phyloP scores from a whole-genome alignment of 2,113 vertebrate species.

The Pangasianodon hypophthalmus region DNA sequence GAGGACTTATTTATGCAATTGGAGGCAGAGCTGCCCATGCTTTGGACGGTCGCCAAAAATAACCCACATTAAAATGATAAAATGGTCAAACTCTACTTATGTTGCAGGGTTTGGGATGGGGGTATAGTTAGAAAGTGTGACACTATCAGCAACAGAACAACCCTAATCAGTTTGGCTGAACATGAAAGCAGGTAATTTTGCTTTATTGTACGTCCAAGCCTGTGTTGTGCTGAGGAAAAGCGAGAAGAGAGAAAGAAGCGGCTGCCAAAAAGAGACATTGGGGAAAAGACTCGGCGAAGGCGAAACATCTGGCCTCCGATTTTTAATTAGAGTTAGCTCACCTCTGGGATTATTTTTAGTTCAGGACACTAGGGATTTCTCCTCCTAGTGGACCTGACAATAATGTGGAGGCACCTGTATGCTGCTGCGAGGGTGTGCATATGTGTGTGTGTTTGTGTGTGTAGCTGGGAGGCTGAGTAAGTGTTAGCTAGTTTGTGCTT shows the following conservation, averaged over 20 bases:
- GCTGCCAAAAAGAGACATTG: conserved; percentile 68
- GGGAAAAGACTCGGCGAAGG: conserved; percentile 67
- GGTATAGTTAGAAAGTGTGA: conserved; percentile 7
- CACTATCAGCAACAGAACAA: conserved; percentile 46
- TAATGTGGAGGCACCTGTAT: conserved; percentile 54
- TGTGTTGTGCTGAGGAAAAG: conserved; percentile 64
- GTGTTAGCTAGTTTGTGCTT: conserved; percentile 34
- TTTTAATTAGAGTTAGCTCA: conserved; percentile 73
- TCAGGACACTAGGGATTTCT: conserved; percentile 57
- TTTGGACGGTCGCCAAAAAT: conserved; percentile 46
- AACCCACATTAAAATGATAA: conserved; percentile 49
- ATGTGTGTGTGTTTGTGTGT: neutral
- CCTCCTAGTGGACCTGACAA: conserved; percentile 65
- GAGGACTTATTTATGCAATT: conserved; percentile 38
- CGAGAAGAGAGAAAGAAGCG: conserved; percentile 58
- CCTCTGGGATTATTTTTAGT: conserved; percentile 70
- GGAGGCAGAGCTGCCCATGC: conserved; percentile 16
- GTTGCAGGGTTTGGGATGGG: neutral
- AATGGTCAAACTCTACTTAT: conserved; percentile 34
- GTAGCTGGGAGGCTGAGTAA: neutral
- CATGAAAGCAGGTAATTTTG: conserved; percentile 67
- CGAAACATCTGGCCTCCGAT: conserved; percentile 75
- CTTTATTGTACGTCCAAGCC: conserved; percentile 77
- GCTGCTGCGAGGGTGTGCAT: conserved; percentile 2
- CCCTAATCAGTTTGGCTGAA: conserved; percentile 65